phyloP scores from a whole-genome alignment of 2,888 invertebrate genomes.

The Agapostemon virescens region DNA sequence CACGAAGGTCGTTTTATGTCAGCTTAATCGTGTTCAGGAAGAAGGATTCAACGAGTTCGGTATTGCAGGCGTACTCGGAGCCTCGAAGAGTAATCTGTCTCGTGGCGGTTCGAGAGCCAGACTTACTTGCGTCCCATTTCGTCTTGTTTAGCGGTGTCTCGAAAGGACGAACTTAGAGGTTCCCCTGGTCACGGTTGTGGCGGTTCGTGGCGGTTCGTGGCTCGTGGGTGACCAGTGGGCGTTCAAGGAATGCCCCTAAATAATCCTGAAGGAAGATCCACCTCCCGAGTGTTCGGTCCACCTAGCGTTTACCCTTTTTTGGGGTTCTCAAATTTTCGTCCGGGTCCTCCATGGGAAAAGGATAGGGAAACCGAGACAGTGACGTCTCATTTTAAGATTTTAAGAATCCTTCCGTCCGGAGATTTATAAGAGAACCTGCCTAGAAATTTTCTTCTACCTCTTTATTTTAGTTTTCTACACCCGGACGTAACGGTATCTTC shows the following conservation, averaged over 20 bases:
- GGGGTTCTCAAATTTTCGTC: constrained; percentile 63
- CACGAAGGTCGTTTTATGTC: constrained; percentile 6
- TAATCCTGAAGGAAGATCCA: constrained; percentile 66
- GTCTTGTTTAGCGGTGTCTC: constrained; percentile 50
- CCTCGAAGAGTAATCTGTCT: constrained; percentile 32
- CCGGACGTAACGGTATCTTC: not conserved
- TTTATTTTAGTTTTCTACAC: not conserved
- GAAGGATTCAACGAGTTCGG: constrained; percentile 16
- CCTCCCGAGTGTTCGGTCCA: constrained; percentile 33
- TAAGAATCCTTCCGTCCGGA: constrained; percentile 25
- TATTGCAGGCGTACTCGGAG: constrained; percentile 23
- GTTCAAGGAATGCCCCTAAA: constrained; percentile 71
- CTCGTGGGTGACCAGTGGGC: constrained; percentile 71
- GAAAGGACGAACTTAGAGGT: constrained; percentile 40
- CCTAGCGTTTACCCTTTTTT: constrained; percentile 54
- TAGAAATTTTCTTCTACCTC: constrained; percentile 11
- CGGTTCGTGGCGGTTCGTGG: constrained; percentile 56
- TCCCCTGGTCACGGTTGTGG: constrained; percentile 31
- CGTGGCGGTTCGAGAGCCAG: constrained; percentile 33
- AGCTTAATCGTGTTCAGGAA: constrained; percentile 19
- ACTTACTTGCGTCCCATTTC: constrained; percentile 38
- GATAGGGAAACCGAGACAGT: constrained; percentile 36
- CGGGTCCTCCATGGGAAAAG: constrained; percentile 28
- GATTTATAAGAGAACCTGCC: constrained; percentile 40
- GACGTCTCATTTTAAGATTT: constrained; percentile 50